A percentile compares a stretch with the other conserved stretches of the same genome.
Evolutionary conservation across 2,888 invertebrate genomes (phyloP).

Genomic region (Microctonus aethiopoides): DNA sequence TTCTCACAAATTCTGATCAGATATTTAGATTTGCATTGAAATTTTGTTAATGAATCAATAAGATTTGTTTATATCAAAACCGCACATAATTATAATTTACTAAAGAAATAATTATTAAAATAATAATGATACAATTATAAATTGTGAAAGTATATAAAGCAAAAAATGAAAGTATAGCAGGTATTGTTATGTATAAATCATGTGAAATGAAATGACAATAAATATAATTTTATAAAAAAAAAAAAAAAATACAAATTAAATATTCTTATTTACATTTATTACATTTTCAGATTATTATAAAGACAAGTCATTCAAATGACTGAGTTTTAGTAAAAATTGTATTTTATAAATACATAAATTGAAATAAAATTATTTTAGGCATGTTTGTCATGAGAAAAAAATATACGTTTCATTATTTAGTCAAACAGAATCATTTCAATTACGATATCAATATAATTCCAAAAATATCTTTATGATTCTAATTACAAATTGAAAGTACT

Average conservation of each 20-base stretch:
- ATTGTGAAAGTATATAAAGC: slow-evolving; percentile 55
- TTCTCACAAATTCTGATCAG: too few species aligned
- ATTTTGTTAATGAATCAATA: not conserved
- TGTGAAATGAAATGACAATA: slow-evolving; percentile 64
- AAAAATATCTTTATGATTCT: slow-evolving; percentile 20
- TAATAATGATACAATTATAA: slow-evolving; percentile 43
- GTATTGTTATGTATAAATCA: slow-evolving; percentile 62
- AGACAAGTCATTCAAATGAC: too few species aligned
- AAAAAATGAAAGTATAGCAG: slow-evolving; percentile 56
- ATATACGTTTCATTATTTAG: too few species aligned
- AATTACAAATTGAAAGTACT: too few species aligned
- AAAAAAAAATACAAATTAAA: slow-evolving; percentile 7
- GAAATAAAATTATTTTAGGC: too few species aligned
- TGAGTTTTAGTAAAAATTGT: too few species aligned
- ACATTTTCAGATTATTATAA: too few species aligned
- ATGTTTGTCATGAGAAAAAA: too few species aligned
- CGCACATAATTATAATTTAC: slow-evolving; percentile 19
- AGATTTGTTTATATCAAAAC: not conserved
- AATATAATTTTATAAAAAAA: slow-evolving; percentile 65
- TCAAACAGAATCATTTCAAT: too few species aligned
- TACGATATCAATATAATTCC: slow-evolving; percentile 16
- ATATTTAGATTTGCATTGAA: not conserved
- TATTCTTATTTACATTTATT: not conserved
- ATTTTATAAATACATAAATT: too few species aligned
- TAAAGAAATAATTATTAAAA: too few species aligned